These are phyloP conservation scores for Epizoanthus rinbou DNA, from an alignment of 92 coral and sea anemone species.

Conservation along the genomic window DNA sequence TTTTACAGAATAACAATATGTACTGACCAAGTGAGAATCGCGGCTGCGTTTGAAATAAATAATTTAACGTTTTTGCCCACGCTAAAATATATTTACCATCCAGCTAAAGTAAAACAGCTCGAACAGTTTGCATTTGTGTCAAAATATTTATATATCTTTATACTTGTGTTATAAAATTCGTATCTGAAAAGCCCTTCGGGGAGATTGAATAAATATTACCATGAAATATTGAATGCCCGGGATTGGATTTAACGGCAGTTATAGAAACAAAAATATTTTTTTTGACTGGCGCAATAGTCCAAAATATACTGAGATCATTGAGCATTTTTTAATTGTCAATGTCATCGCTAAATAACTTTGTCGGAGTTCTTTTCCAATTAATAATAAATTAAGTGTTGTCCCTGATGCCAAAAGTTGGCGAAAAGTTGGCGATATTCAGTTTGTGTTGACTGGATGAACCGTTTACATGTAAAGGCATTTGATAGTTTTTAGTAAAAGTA, in stretches of 20 bases:
- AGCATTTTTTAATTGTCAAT: conserved; percentile 3
- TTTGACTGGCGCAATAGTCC: conserved; percentile 1
- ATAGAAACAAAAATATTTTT: not conserved
- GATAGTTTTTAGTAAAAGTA: not conserved
- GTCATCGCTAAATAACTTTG: conserved; percentile 40
- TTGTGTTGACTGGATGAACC: not conserved
- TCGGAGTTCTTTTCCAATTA: conserved; percentile 24
- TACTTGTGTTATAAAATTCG: too few relatives aligned
- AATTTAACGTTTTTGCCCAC: not conserved
- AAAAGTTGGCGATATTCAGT: not conserved
- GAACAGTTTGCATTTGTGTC: too few relatives aligned
- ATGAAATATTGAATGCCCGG: too few relatives aligned
- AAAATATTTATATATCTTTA: too few relatives aligned
- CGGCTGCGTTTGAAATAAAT: not conserved
- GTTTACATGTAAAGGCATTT: not conserved
- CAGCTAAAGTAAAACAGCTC: too few relatives aligned
- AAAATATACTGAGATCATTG: not conserved
- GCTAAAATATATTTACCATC: too few relatives aligned
- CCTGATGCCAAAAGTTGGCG: not conserved
- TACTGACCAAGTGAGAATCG: not conserved
- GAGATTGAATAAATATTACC: too few relatives aligned
- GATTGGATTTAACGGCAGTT: not conserved
- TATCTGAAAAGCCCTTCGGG: too few relatives aligned
- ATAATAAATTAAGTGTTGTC: conserved; percentile 7
- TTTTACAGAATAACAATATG: not conserved